Percentiles rank a stretch among this genome's conserved stretches.
These are phyloP conservation scores for Habroteleia sp. DNA, from an alignment of 2,888 invertebrate species.

Conservation along the genomic window DNA sequence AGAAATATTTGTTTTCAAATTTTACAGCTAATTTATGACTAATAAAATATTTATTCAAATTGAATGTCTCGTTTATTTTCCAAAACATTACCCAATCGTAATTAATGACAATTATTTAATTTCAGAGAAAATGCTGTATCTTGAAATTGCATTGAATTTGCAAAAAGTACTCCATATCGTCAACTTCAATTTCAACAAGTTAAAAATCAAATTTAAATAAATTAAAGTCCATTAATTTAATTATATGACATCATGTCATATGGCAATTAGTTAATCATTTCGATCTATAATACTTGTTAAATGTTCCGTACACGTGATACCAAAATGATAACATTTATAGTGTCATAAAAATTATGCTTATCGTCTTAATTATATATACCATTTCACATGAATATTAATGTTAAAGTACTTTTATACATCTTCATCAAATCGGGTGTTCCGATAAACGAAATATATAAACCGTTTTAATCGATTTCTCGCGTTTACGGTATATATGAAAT, in stretches of 20 bases:
- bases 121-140: no score
- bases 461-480: slow-evolving; percentile 17
- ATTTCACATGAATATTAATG: background rate
- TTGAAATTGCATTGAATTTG: no score
- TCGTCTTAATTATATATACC: slow-evolving; percentile 3
- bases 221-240: background rate
- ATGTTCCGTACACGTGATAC: slow-evolving; percentile 2
- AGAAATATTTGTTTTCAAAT: no score
- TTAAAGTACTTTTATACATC: slow-evolving; percentile 12
- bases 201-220: background rate
- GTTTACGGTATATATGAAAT: slow-evolving; percentile 5
- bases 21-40: no score
- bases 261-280: slow-evolving; percentile 19
- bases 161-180: no score
- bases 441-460: background rate
- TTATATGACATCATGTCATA: slow-evolving; percentile 4
- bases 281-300: slow-evolving; percentile 12
- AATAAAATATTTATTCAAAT: no score
- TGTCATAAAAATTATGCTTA: slow-evolving; percentile 25
- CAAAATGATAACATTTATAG: slow-evolving; percentile 24
- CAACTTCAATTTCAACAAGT: no score
- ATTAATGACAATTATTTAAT: no score
- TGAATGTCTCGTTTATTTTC: no score
- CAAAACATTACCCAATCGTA: no score
- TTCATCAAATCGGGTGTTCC: slow-evolving; percentile 2